Percentiles rank a stretch among this genome's conserved stretches.
These are phyloP conservation scores for Ia io DNA, from an alignment of 2,113 vertebrate genomes.

Conservation along the genomic window DNA sequence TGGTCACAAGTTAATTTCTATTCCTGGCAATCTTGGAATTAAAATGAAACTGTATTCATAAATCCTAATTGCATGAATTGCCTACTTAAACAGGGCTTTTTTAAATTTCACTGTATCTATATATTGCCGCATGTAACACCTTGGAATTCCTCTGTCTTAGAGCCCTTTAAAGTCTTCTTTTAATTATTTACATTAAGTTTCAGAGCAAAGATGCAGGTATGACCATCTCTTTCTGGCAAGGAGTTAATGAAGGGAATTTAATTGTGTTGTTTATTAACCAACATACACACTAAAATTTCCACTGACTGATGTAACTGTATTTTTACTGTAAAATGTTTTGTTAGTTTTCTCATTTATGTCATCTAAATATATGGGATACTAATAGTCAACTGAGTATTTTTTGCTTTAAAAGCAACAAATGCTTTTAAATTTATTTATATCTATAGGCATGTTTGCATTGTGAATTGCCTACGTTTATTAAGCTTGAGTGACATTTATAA, in stretches of 20 bases:
- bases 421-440: slow-evolving; percentile 12
- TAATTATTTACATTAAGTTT: slow-evolving; percentile 30
- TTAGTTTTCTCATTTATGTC: neutral
- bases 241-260: slow-evolving; percentile 39
- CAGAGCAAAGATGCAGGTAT: neutral
- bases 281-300: neutral
- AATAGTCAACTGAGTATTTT: neutral
- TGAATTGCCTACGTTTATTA: neutral
- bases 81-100: neutral
- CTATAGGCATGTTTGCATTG: neutral
- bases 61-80: slow-evolving; percentile 44
- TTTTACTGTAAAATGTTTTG: neutral
- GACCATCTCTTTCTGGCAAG: neutral
- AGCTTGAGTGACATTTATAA: neutral
- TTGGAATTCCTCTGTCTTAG: neutral
- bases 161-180: slow-evolving; percentile 11
- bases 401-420: neutral
- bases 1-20: slow-evolving; percentile 42
- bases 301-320: neutral
- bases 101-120: neutral
- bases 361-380: neutral
- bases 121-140: neutral
- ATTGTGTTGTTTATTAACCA: slow-evolving; percentile 8
- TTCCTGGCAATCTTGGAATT: slow-evolving; percentile 36
- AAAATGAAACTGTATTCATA: slow-evolving; percentile 41